Percentiles rank a stretch among this genome's conserved stretches.
Conservation (phyloP, 2,888 invertebrate species). For the Synergus laeviventris region DNA sequence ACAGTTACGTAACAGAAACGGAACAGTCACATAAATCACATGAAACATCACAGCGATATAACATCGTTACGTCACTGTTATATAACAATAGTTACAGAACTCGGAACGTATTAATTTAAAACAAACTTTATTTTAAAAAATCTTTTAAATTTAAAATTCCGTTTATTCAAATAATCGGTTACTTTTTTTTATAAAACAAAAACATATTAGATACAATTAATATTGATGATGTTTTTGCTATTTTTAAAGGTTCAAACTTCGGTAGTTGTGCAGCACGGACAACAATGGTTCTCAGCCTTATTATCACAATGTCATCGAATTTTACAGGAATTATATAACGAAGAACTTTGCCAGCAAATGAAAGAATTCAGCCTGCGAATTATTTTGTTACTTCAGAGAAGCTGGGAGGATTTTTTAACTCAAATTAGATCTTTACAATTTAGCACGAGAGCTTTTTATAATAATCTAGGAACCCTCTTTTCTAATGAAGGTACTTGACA, state of each 20-base stretch:
- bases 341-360: slow-evolving; percentile 60
- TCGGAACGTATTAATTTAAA: neutral
- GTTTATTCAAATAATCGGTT: too few species aligned
- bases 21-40: too few species aligned
- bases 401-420: slow-evolving; percentile 52
- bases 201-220: too few species aligned
- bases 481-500: slow-evolving; percentile 59
- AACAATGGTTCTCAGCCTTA: slow-evolving; percentile 62
- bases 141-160: too few species aligned
- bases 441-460: slow-evolving; percentile 60
- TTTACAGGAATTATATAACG: slow-evolving; percentile 59
- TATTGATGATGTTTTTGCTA: neutral
- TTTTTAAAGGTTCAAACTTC: slow-evolving; percentile 65
- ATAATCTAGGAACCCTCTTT: slow-evolving; percentile 59
- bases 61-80: too few species aligned
- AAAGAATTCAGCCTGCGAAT: slow-evolving; percentile 59
- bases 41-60: too few species aligned
- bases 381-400: slow-evolving; percentile 58
- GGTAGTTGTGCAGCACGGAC: slow-evolving; percentile 63
- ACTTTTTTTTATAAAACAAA: too few species aligned
- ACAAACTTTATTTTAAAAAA: too few species aligned
- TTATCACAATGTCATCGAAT: slow-evolving; percentile 58
- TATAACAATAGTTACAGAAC: slow-evolving; percentile 7
- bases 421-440: slow-evolving; percentile 54
- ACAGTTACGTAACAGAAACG: too few species aligned